Base-by-base conservation (phyloP, 2,888 invertebrate genomes). In the Ichneumon xanthorius region DNA sequence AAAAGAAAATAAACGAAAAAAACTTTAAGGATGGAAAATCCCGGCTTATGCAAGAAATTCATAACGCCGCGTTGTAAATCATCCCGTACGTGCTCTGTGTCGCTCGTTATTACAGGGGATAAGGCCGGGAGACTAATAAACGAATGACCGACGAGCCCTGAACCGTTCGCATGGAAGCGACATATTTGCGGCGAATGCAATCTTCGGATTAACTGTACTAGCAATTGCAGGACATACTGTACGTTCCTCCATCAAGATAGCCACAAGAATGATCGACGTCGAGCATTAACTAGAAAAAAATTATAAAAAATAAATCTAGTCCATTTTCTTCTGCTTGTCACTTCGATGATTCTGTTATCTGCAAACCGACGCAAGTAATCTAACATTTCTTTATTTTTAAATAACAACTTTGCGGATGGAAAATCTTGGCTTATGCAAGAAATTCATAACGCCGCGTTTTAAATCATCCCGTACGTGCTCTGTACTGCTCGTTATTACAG, bases 71-170 rank as follows among this genome's bases (percentile, higher is more conserved):
- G 33, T 50, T 65, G 65, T 50, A 33, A 50, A 65, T 65, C 63
- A 22, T 50, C 19, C 48, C 22, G 26, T 33, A 50, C 63, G 19
- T 37, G 19, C 5, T 22, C 37, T n/a, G 37, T 19, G 22, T 33
- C 40, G 65, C 68, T 30, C 48, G 50, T 70, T 81, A 68, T 70
- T 73, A 48, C 58, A 26, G 48, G 33, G 40, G 45, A 72, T 71
- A 48, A 53, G 53, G 19, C 58, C 55, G 50, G 40, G 33, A 55
- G 40, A 65, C 53, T n/a, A 73, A 67, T 33, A 80, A 45, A 68
- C 58, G 68, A 63, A 65, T 55, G 63, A 80, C 45, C 67, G 26
- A 40, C 65, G 77, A 45, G 37, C 67, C 33, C 67, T 40, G 67
- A 67, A 40, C 33, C 37, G 67, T 67, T 55, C 67, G 37, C 53